A percentile compares a stretch with the other conserved stretches of the same genome.
Evolutionary conservation across 2,888 invertebrate genomes (phyloP).

Genomic region (Lithosia quadra): DNA sequence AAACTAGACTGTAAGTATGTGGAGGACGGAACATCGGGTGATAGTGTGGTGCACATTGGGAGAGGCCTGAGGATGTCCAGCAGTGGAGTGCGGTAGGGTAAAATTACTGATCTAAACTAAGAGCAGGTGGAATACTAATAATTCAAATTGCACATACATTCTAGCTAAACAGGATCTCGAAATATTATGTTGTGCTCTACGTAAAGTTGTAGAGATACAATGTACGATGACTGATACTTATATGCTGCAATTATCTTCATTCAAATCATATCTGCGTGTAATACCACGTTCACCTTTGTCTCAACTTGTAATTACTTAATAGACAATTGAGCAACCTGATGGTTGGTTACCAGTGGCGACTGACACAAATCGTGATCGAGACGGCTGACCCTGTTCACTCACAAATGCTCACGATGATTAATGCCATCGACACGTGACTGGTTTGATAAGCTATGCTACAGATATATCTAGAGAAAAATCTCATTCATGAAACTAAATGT

Average conservation of each 20-base stretch:
- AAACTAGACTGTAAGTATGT: too few relatives aligned
- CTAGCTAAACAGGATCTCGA: background rate
- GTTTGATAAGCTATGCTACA: slow-evolving; percentile 23
- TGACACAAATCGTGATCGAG: slow-evolving; percentile 43
- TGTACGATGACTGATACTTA: background rate
- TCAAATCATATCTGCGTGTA: slow-evolving; percentile 37
- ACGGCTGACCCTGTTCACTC: slow-evolving; percentile 29
- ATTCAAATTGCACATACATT: background rate
- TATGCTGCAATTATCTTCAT: slow-evolving; percentile 32
- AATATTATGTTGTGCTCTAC: background rate
- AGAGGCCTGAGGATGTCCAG: too few relatives aligned
- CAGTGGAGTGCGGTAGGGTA: too few relatives aligned
- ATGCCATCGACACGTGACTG: slow-evolving; percentile 33
- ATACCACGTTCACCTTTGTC: slow-evolving; percentile 50
- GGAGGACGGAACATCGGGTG: too few relatives aligned
- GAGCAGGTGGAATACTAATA: too few relatives aligned
- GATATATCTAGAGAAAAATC: slow-evolving; percentile 24
- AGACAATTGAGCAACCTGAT: slow-evolving; percentile 49
- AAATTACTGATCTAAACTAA: too few relatives aligned
- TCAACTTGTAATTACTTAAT: slow-evolving; percentile 46
- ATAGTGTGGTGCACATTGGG: too few relatives aligned
- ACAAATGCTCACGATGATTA: slow-evolving; percentile 34
- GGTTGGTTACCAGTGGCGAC: slow-evolving; percentile 35
- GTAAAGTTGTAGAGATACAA: slow-evolving; percentile 4
- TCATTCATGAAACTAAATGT: too few relatives aligned